Percentiles rank a stretch among this genome's conserved stretches.
These are phyloP conservation scores for Drosophila orena DNA, from an alignment of 1,140 invertebrate genomes.

Conservation along the genomic window DNA sequence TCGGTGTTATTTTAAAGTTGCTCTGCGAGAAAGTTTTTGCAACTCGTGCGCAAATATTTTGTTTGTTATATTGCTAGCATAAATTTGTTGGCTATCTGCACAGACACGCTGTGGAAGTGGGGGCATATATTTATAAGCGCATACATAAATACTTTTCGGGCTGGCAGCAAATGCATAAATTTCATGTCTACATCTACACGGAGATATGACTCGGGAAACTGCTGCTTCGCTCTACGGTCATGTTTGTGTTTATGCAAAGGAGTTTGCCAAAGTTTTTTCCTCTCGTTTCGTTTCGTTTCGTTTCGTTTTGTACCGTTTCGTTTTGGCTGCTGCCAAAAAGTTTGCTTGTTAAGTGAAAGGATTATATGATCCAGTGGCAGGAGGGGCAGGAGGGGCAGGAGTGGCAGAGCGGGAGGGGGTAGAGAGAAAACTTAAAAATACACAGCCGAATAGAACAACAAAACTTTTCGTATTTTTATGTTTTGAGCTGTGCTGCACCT, in stretches of 20 bases:
- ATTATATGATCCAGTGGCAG: constrained; percentile 74
- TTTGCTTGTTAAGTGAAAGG: constrained; percentile 84
- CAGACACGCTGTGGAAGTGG: constrained; percentile 27
- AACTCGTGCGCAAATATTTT: constrained; percentile 78
- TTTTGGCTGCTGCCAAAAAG: constrained; percentile 76
- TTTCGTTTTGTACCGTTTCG: constrained; percentile 28
- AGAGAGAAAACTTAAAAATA: constrained; percentile 62
- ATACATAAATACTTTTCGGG: constrained; percentile 80
- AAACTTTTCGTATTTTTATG: constrained; percentile 81
- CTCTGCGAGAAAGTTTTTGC: constrained; percentile 66
- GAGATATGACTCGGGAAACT: constrained; percentile 56
- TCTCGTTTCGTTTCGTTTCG: constrained; percentile 22
- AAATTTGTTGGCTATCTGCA: constrained; percentile 81
- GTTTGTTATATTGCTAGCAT: constrained; percentile 82
- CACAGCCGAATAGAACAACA: constrained; percentile 61
- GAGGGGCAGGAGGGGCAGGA: not conserved
- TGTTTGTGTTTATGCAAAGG: constrained; percentile 80
- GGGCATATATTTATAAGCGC: constrained; percentile 76
- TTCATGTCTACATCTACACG: constrained; percentile 58
- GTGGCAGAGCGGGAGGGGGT: constrained; percentile 1
- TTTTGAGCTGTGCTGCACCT: constrained; percentile 65
- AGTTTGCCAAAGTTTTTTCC: constrained; percentile 59
- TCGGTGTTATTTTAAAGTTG: constrained; percentile 77
- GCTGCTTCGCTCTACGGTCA: constrained; percentile 43
- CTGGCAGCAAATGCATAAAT: constrained; percentile 79